These are phyloP conservation scores for Anarhynchus alexandrinus DNA, from an alignment of 2,113 vertebrate genomes.

Conservation along the genomic window DNA sequence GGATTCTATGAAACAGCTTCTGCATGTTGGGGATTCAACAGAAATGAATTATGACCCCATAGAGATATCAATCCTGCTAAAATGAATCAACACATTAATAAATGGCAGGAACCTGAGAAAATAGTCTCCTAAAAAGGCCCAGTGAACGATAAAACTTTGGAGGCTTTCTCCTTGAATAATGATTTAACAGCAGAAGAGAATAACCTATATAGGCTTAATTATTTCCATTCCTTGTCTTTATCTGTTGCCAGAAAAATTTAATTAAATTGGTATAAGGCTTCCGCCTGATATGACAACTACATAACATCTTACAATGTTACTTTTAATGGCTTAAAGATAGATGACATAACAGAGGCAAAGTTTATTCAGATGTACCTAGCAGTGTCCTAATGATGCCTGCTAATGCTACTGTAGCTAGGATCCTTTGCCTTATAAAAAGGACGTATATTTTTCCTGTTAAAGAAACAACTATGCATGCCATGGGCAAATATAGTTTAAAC, in stretches of 20 bases:
- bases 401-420: not conserved
- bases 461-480: not conserved
- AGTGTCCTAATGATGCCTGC: not conserved
- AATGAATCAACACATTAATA: slow-evolving; percentile 8
- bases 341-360: not conserved
- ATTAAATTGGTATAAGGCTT: slow-evolving; percentile 44
- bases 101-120: slow-evolving; percentile 31
- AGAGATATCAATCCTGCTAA: slow-evolving; percentile 8
- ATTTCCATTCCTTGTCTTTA: slow-evolving; percentile 27
- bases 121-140: not conserved
- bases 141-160: not conserved
- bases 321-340: slow-evolving; percentile 32
- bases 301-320: slow-evolving; percentile 19
- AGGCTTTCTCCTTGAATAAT: slow-evolving; percentile 25
- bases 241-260: slow-evolving; percentile 37
- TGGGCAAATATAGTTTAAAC: not conserved
- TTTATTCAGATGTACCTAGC: not conserved
- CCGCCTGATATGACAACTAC: slow-evolving; percentile 13
- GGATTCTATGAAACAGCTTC: not conserved
- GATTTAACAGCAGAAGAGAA: not conserved
- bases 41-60: slow-evolving; percentile 4
- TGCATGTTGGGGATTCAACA: not conserved
- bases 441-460: not conserved
- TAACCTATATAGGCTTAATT: slow-evolving; percentile 19
- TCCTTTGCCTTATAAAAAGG: not conserved